phyloP scores from a whole-genome alignment of 2,888 invertebrate genomes.

The Volucella bombylans region DNA sequence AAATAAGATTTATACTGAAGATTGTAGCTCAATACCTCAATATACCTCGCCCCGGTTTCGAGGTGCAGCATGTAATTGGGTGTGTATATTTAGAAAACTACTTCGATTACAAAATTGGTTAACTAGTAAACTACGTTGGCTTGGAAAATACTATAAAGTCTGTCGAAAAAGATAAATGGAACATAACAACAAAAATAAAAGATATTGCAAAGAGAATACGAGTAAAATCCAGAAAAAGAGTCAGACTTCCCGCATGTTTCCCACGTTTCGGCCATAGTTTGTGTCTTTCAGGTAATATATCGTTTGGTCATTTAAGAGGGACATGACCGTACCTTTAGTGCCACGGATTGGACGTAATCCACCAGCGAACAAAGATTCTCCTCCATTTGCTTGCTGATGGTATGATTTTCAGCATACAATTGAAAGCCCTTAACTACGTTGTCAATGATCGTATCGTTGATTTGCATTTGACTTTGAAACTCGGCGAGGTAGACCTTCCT shows the following conservation, averaged over 20 bases:
- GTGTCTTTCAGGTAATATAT: conserved; percentile 82
- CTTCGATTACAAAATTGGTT: conserved; percentile 32
- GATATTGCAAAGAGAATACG: conserved; percentile 29
- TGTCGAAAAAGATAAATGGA: neutral
- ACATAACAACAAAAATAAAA: neutral
- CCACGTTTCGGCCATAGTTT: conserved; percentile 81
- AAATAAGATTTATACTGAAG: too few species aligned
- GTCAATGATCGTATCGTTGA: conserved; percentile 81
- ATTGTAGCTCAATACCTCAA: too few species aligned
- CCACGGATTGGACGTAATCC: conserved; percentile 79
- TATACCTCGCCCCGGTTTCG: too few species aligned
- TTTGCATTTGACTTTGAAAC: conserved; percentile 78
- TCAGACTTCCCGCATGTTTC: conserved; percentile 77
- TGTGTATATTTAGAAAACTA: conserved; percentile 54
- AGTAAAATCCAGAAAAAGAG: conserved; percentile 20
- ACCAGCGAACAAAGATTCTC: conserved; percentile 79
- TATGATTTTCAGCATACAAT: conserved; percentile 75
- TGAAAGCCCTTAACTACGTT: conserved; percentile 80
- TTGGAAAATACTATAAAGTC: conserved; percentile 16
- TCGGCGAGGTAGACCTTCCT: conserved; percentile 78
- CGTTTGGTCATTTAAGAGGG: conserved; percentile 80
- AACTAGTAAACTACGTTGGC: conserved; percentile 32
- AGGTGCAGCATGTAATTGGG: too few species aligned
- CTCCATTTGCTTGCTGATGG: conserved; percentile 78
- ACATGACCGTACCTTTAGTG: conserved; percentile 78